Base-by-base conservation (phyloP, 2,888 invertebrate genomes). In the Pristionchus japonicus region DNA sequence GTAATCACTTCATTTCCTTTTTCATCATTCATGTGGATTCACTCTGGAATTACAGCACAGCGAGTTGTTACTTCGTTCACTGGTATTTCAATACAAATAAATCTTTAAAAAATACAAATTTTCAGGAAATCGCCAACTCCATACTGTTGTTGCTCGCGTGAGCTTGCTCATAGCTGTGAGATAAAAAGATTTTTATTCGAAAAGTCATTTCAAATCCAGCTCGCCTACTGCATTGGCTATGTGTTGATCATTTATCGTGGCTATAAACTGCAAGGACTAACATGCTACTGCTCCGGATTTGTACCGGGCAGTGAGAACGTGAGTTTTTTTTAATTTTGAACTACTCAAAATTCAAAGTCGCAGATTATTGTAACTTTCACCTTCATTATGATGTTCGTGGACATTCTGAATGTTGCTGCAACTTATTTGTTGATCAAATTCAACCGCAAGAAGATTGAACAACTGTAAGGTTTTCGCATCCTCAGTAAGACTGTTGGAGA, bases 21-120 rank as follows among this genome's bases (percentile, higher is more conserved):
- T 80, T 49, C 80, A 4, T 49, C 47, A 4, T 80, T 80, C 37
- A 40, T 80, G 40, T 34, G 80, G 23, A 49, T 80, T 15, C 80
- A 80, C 27, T 11, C 49, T 0, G 31, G 27, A 31, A 40, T 49
- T 27, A 47, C 80, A 7, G 47, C 31, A 4, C 80, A 80, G 23
- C 80, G 80, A n/a, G 49, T 80, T 9, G 80, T 80, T 31, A 80
- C 80, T 9, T n/a, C 80, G 23, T 49, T 47, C 47, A 37, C 80
- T 20, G 74, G 74, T 74, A 43, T 67, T 34, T 67, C 3, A 9
- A 17, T 34, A 31, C 27, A 15, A 40, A 9, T 40, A 17, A 1
- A 9, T 3, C 7, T 40, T 9, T 11, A 1, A 47, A 40, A 67
- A 74, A 27, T 27, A 31, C 13, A 9, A 20, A 20, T 23, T 31